phyloP scores from a whole-genome alignment of 2,888 invertebrate genomes.

The Labia minor region DNA sequence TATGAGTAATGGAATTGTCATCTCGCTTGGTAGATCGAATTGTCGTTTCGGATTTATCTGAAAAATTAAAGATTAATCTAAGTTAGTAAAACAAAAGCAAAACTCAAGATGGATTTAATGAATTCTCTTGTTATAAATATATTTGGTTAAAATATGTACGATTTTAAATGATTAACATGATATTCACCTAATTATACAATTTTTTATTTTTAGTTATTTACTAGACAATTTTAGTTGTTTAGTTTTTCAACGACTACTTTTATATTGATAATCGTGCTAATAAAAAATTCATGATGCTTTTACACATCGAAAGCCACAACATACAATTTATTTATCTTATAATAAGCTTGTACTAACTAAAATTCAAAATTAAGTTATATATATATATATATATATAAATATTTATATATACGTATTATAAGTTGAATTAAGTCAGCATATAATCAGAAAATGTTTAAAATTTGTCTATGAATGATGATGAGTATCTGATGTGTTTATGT shows the following conservation, averaged over 20 bases:
- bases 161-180: no score
- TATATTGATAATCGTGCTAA: not conserved
- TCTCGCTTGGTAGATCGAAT: constrained; percentile 25
- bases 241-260: not conserved
- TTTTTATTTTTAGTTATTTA: not conserved
- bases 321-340: not conserved
- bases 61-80: constrained; percentile 19
- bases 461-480: not conserved
- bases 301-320: not conserved
- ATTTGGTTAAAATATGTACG: not conserved
- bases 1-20: constrained; percentile 29
- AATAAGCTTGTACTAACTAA: not conserved
- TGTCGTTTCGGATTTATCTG: constrained; percentile 28
- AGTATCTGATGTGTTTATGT: not conserved
- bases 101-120: no score
- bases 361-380: no score
- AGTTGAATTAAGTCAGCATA: not conserved
- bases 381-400: no score
- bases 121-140: not conserved
- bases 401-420: no score
- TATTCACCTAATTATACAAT: no score
- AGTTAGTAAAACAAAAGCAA: not conserved
- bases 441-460: not conserved
- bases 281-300: not conserved
- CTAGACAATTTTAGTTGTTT: not conserved